A percentile compares a stretch with the other conserved stretches of the same genome.
These are phyloP conservation scores for Megalops atlanticus DNA, from an alignment of 2,113 vertebrate species.

Conservation along the genomic window DNA sequence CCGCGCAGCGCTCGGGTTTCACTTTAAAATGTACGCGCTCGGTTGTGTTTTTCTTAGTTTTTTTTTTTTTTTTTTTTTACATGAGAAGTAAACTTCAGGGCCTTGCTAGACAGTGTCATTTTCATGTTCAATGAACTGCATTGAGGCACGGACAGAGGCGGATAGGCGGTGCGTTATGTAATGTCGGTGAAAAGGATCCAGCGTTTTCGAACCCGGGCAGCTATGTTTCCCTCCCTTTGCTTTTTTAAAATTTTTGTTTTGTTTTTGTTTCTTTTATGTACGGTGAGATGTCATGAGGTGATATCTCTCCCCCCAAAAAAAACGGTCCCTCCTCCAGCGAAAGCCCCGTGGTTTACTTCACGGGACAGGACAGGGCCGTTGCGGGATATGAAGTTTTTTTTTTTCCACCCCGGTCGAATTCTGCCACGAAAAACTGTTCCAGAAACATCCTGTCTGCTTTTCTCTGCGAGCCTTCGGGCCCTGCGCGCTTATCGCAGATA, in stretches of 20 bases:
- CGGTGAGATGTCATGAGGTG: too few species aligned
- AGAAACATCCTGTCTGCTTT: conserved; percentile 60
- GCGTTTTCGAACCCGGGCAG: too few species aligned
- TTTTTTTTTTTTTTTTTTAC: neutral
- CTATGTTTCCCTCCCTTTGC: neutral
- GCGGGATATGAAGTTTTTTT: neutral
- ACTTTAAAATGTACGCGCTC: neutral
- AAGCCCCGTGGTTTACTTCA: neutral
- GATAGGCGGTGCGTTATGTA: neutral
- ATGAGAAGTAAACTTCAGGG: conserved; percentile 39
- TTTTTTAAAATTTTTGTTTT: too few species aligned
- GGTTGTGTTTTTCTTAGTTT: neutral
- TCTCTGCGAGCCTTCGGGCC: conserved; percentile 31
- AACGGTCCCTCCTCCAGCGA: too few species aligned
- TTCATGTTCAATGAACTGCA: neutral
- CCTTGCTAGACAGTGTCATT: conserved; percentile 25
- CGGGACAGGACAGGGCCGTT: neutral
- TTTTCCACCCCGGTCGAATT: neutral
- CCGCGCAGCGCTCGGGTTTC: neutral
- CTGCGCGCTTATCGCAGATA: conserved; percentile 68
- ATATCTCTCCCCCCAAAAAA: too few species aligned
- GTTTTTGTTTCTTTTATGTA: neutral
- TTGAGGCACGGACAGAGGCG: neutral
- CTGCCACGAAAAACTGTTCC: conserved; percentile 29
- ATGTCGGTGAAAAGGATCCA: neutral